phyloP scores from a whole-genome alignment of 2,113 vertebrate genomes.

The Campylorhamphus procurvoides region DNA sequence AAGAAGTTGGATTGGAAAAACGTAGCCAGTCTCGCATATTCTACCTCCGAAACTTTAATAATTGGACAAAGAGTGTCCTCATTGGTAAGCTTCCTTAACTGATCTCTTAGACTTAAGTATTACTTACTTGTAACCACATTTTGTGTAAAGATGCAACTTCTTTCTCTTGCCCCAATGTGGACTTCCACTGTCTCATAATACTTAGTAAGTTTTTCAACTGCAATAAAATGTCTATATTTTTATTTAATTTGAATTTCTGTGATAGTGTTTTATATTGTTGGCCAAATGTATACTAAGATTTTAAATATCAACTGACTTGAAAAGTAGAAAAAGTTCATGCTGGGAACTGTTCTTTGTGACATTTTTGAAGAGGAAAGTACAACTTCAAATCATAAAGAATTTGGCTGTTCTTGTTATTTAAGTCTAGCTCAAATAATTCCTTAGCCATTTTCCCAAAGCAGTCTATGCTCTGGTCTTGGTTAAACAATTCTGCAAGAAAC shows the following conservation, averaged over 20 bases:
- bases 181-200: neutral
- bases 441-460: neutral
- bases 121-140: neutral
- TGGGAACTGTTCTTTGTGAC: neutral
- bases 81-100: conserved; percentile 81
- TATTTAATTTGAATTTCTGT: neutral
- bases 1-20: conserved; percentile 88
- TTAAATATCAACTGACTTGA: neutral
- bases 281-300: neutral
- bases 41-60: conserved; percentile 97
- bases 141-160: neutral
- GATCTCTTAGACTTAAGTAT: neutral
- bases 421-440: neutral
- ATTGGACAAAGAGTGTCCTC: conserved; percentile 96
- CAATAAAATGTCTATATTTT: neutral
- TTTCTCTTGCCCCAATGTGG: neutral
- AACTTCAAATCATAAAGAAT: neutral
- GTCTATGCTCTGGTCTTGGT: neutral
- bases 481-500: neutral
- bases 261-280: neutral
- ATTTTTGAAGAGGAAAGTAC: neutral
- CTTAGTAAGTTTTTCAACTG: neutral
- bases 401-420: neutral
- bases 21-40: conserved; percentile 92
- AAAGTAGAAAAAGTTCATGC: neutral